Base-by-base conservation (phyloP, 2,113 vertebrate species). In the Ascaphus truei region DNA sequence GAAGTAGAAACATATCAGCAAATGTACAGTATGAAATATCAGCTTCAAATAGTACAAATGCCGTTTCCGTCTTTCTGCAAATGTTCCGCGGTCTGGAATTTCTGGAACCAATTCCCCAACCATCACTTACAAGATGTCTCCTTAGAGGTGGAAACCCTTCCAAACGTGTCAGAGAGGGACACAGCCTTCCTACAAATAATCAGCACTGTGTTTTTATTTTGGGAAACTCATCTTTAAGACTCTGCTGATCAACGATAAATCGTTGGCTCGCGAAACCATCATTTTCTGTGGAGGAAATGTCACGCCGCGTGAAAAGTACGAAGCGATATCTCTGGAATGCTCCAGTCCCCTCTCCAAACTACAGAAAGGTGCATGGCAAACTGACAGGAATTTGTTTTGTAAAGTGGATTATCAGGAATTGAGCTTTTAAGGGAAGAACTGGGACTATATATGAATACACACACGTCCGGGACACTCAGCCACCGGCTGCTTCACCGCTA, bases 1-100 rank as follows among this genome's bases (percentile, higher is more conserved):
- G 52, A 71, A 71, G 60, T 52, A 30, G 47, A 71, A 71, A 50
- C 67, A 71, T 34, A 68, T 68, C 47, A 29, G 23, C 59, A 68
- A 29, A 68, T 55, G 31, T n/a, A n/a, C n/a, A n/a, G n/a, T 59
- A 68, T 48, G 51, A 56, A 68, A 58, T 50, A 51, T 68, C 13
- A 31, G 7, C 34, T 52, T 23, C 13, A 41, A 71, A 25, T 29
- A 31, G 31, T 60, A 30, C 30, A 26, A 45, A 61, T 51, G 37
- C 45, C 31, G 52, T 60, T n/a, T 25, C 56, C 39, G 33, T 30
- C 48, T 9, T 31, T 61, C 10, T 41, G 25, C 67, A 60, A 43
- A 9, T 52, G 47, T 52, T 37, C n/a, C 34, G 50, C 4, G 37
- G n/a, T 51, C 20, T 39, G 16, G 4, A 56, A 56, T 56, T 67